Base-by-base conservation (phyloP, 2,797 vertebrate species). In the Gobionotothen gibberifrons region DNA sequence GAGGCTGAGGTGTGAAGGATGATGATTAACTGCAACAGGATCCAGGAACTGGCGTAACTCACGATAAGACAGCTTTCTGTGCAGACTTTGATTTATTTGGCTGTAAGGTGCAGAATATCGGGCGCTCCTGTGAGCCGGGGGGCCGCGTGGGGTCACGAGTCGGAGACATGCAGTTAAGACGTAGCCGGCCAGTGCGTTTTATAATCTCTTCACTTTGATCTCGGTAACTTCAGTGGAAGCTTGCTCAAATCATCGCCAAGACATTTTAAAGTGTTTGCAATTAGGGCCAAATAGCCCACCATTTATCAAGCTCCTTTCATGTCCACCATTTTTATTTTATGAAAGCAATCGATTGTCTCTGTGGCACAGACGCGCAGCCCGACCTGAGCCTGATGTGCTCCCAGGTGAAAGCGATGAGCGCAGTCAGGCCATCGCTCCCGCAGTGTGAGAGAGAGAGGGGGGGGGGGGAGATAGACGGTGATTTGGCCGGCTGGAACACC, bases 211-310 rank as follows among this genome's bases (percentile, higher is more conserved):
- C 83, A 52, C 90, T 92, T 92, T 91, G 90, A 92, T 92, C 91
- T 85, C 67, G 66, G 85, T 87, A 88, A 93, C 87, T 91, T 90
- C 83, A 90, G 82, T 87, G 44, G 83, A 90, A 82, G 85, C 88
- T 85, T 44, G 83, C 80, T 93, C 86, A 89, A 92, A 91, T 91
- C 91, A 91, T 90, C 87, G 78, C 82, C 70, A 49, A 90, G 91
- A 92, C 87, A 63, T 91, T 93, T 92, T 92, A 91, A 94, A 93
- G 85, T 87, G 91, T 87, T 87, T 82, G 88, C 91, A 93, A 93
- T 92, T 92, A 91, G 82, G 83, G 68, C 85, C 89, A 90, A 90
- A 93, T 90, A 90, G 90, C 87, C 63, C 17, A 42, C 80, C 88
- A 87, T 93, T 93, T 91, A 90, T 93, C 88, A 92, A 83, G 69